A percentile compares a stretch with the other conserved stretches of the same genome.
Conservation (phyloP, 2,113 vertebrate genomes). For the Mormyrus lacerda region DNA sequence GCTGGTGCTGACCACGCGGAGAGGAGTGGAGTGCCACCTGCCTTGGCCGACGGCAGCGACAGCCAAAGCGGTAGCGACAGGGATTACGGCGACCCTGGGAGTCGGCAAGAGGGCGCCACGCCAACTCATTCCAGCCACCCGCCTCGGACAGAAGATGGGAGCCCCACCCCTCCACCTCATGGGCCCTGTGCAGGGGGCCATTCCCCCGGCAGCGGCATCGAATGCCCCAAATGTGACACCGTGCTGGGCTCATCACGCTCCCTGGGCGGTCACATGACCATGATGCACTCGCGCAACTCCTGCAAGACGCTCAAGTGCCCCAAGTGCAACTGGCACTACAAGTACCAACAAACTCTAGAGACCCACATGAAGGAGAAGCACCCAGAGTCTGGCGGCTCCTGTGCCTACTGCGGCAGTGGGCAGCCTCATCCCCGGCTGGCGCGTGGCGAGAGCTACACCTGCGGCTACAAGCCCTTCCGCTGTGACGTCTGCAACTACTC, state of each 20-base stretch:
- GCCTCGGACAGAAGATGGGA: constrained; percentile 82
- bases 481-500: constrained; percentile 99
- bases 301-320: constrained; percentile 99
- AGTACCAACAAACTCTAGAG: constrained; percentile 98
- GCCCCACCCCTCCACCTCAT: constrained; percentile 80
- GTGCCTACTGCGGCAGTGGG: constrained; percentile 92
- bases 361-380: constrained; percentile 99
- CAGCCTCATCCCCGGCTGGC: constrained; percentile 96
- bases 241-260: constrained; percentile 93
- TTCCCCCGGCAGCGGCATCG: constrained; percentile 88
- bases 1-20: constrained; percentile 76
- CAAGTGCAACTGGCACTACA: constrained; percentile 99
- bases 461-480: constrained; percentile 99
- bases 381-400: constrained; percentile 93
- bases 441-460: constrained; percentile 97
- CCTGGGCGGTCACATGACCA: constrained; percentile 95
- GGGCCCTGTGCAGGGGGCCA: constrained; percentile 77
- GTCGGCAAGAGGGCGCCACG: constrained; percentile 67
- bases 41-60: constrained; percentile 69
- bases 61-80: constrained; percentile 64
- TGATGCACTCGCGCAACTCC: constrained; percentile 99
- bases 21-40: constrained; percentile 72
- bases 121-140: constrained; percentile 71
- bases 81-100: constrained; percentile 70
- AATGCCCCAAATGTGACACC: constrained; percentile 97